Evolutionary conservation across 1,140 invertebrate species (phyloP), one percentile per base, ranked within the genome.

Genomic region (Bombyx mori): DNA sequence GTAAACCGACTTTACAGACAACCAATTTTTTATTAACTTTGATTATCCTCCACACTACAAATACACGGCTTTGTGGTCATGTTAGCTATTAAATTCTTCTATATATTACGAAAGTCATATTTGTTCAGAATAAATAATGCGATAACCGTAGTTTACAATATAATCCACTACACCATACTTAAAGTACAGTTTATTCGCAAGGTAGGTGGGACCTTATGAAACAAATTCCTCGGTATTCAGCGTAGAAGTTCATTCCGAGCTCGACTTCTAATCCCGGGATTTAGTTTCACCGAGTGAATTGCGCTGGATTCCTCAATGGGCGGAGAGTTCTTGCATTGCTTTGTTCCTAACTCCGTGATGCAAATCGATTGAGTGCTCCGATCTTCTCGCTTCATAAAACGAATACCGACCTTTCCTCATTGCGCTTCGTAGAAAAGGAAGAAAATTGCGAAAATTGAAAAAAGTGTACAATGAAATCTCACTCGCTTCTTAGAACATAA

Each of bases 291-390:
- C 61, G 58, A 61, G 60, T 66, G 62, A 67, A 70, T 68, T 70
- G 68, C 68, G 59, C 63, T 55, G 63, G 54, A 75, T 72, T 70
- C 73, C 69, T 62, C 52, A 55, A 58, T 56, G 50, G n/a, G 52
- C 52, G 42, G 42, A 8, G 57, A 52, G 62, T 54, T 57, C 57
- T 68, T 60, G 56, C 60, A 49, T 47, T 57, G 67, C 73, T 76
- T 76, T 76, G 71, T 73, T 62, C 71, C 63, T 52, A 44, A 60
- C 54, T 60, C 64, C 58, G 53, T 50, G 68, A 76, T 73, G 69
- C 69, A 76, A 73, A 76, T 76, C 71, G 67, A 76, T 74, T 67
- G 69, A 70, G 64, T 61, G 61, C 65, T 57, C 43, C 42, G 42
- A 56, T 48, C 62, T 51, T 56, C 45, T 52, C 50, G 58, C 63